Conservation (phyloP, 1,140 invertebrate genomes). For the Hestina assimilis region DNA sequence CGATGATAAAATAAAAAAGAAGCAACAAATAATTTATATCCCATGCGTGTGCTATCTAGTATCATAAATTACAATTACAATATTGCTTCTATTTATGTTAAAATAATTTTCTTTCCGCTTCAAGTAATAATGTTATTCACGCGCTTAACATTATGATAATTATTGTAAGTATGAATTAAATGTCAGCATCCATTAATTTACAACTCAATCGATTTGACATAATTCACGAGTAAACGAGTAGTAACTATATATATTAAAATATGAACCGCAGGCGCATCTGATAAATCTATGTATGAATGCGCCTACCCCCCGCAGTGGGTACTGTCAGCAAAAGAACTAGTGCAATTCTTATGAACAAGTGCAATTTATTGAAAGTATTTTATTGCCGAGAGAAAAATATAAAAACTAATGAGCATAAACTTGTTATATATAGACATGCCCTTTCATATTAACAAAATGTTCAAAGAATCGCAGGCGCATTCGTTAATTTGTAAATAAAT, state of each 20-base stretch:
- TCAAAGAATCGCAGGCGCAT: too few species aligned
- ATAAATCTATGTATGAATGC: slow-evolving; percentile 20
- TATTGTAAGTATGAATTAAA: slow-evolving; percentile 1
- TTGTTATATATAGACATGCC: too few species aligned
- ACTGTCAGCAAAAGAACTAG: slow-evolving; percentile 10
- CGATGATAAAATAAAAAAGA: too few species aligned
- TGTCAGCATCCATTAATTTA: slow-evolving; percentile 15
- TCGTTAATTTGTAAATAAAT: too few species aligned
- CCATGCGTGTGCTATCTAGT: too few species aligned
- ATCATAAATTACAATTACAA: too few species aligned
- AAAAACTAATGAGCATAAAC: too few species aligned
- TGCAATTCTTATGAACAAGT: neutral
- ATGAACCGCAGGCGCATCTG: slow-evolving; percentile 21
- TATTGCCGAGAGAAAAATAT: too few species aligned
- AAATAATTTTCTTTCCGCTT: neutral
- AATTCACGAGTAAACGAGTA: slow-evolving; percentile 5
- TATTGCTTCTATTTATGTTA: too few species aligned
- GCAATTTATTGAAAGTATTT: neutral
- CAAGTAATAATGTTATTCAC: neutral
- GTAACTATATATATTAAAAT: slow-evolving; percentile 23
- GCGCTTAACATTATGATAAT: neutral
- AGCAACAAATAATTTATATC: too few species aligned
- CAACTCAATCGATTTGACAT: slow-evolving; percentile 11
- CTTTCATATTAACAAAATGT: too few species aligned
- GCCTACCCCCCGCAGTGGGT: slow-evolving; percentile 7